phyloP scores from a whole-genome alignment of 2,888 invertebrate genomes.

The Chorisops tibialis region DNA sequence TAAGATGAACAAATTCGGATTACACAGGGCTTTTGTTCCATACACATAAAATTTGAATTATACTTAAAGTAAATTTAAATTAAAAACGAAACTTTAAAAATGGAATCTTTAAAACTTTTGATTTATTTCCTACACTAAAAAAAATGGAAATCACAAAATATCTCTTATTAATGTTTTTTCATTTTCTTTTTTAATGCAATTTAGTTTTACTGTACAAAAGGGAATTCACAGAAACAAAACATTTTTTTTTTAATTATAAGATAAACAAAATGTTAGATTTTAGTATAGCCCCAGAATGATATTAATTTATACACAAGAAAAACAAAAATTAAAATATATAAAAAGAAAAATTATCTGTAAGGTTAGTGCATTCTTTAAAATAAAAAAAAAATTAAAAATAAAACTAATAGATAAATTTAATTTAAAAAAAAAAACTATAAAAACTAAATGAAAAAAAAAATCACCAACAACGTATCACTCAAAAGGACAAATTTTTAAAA shows the following conservation, averaged over 20 bases:
- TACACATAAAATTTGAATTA: conserved; percentile 31
- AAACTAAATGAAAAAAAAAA: conserved; percentile 4
- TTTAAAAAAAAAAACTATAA: conserved; percentile 21
- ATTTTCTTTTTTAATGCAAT: too few species aligned
- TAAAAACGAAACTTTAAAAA: too few species aligned
- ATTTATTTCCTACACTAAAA: too few species aligned
- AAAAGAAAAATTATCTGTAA: conserved; percentile 41
- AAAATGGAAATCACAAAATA: too few species aligned
- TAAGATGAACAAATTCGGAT: conserved; percentile 40
- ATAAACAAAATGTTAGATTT: not conserved
- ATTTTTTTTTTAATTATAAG: not conserved
- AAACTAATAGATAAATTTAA: conserved; percentile 29
- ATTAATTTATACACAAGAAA: conserved; percentile 17
- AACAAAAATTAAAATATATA: conserved; percentile 26
- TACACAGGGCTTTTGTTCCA: conserved; percentile 41
- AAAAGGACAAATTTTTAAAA: conserved; percentile 3
- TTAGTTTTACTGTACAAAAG: too few species aligned
- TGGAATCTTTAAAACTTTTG: too few species aligned
- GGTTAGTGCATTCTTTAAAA: conserved; percentile 49
- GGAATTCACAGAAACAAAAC: too few species aligned
- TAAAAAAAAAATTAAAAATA: too few species aligned
- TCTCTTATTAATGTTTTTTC: too few species aligned
- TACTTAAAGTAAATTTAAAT: too few species aligned
- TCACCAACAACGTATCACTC: conserved; percentile 10
- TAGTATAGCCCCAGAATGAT: conserved; percentile 16